A percentile compares a stretch with the other conserved stretches of the same genome.
phyloP scores from a whole-genome alignment of 1,140 invertebrate genomes.

The Tetraneura akinire region DNA sequence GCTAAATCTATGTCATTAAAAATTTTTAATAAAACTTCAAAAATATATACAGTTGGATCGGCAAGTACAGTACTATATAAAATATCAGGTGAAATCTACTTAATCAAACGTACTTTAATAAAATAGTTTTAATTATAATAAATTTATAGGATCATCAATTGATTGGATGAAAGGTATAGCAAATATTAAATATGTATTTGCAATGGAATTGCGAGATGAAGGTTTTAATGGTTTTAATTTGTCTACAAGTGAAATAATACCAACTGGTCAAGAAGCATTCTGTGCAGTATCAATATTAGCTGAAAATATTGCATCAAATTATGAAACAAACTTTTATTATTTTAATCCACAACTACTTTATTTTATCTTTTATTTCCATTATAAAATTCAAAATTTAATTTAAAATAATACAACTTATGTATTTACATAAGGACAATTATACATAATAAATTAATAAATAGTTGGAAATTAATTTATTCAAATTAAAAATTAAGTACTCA shows the following conservation, averaged over 20 bases:
- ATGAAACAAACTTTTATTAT: background rate
- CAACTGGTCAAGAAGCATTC: constrained; percentile 39
- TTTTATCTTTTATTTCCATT: too few relatives aligned
- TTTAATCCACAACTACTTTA: background rate
- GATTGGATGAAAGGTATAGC: constrained; percentile 32
- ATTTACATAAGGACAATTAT: too few relatives aligned
- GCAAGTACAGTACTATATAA: background rate
- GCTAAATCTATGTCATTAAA: constrained; percentile 58
- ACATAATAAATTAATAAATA: too few relatives aligned
- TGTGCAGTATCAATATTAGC: background rate
- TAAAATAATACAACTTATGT: too few relatives aligned
- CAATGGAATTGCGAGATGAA: constrained; percentile 41
- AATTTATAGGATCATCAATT: constrained; percentile 17
- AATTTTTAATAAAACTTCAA: constrained; percentile 29
- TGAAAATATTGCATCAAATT: background rate
- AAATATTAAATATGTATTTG: constrained; percentile 25
- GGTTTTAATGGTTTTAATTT: constrained; percentile 23
- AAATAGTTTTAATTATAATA: background rate
- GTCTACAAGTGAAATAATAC: constrained; percentile 27
- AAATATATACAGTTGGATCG: background rate
- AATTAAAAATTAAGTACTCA: too few relatives aligned
- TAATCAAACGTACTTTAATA: background rate
- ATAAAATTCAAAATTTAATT: too few relatives aligned
- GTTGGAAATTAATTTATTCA: too few relatives aligned
- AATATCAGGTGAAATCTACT: background rate